Conservation (phyloP, 2,888 invertebrate genomes). For the Sycophila texana region DNA sequence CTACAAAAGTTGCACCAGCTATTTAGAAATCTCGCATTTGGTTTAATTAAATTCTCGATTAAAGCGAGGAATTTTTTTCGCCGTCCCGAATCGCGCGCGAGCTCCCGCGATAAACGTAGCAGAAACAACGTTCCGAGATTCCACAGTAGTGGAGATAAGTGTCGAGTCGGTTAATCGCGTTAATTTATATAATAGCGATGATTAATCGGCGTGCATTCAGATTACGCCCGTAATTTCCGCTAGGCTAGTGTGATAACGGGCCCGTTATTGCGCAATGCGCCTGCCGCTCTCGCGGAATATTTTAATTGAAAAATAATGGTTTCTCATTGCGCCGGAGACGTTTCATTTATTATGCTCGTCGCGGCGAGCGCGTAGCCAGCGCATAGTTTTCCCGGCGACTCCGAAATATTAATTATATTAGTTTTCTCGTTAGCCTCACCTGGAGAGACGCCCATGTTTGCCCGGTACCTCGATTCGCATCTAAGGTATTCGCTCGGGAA, state of each 20-base stretch:
- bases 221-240: conserved; percentile 41
- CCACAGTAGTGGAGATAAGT: conserved; percentile 46
- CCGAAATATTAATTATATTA: conserved; percentile 37
- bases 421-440: too few species aligned
- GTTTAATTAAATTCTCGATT: too few species aligned
- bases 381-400: background rate
- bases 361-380: background rate
- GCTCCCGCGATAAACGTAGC: background rate
- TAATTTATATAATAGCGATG: conserved; percentile 65
- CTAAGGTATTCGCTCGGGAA: too few species aligned
- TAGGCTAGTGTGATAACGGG: conserved; percentile 32
- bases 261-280: too few species aligned
- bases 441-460: too few species aligned
- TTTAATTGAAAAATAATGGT: conserved; percentile 46
- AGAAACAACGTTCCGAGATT: background rate
- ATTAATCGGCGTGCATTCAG: conserved; percentile 61
- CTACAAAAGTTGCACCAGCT: too few species aligned
- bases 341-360: conserved; percentile 41
- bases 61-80: too few species aligned
- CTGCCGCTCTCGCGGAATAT: background rate
- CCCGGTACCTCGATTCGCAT: too few species aligned
- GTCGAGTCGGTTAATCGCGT: conserved; percentile 61
- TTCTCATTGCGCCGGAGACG: conserved; percentile 16
- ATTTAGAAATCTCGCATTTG: too few species aligned
- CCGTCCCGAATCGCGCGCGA: background rate